These are phyloP conservation scores for Tragulus kanchil DNA, from an alignment of 2,113 vertebrate genomes.

Conservation along the genomic window DNA sequence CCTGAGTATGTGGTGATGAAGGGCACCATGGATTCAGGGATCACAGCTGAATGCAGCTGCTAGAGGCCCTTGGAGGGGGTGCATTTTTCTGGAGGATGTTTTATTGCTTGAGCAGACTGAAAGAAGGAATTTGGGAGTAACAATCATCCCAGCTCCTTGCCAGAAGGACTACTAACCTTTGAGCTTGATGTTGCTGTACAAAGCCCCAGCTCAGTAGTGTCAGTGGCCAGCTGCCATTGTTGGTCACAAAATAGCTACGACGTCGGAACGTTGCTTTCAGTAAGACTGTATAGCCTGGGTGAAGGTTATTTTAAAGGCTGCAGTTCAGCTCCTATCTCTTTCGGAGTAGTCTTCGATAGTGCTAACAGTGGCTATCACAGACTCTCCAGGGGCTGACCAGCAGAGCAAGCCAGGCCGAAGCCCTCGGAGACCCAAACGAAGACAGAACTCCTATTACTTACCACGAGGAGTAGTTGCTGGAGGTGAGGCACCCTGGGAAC, in stretches of 20 bases:
- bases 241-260: not conserved
- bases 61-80: not conserved
- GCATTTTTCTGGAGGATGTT: not conserved
- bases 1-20: not conserved
- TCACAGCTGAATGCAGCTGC: not conserved
- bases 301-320: conserved; percentile 21
- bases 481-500: not conserved
- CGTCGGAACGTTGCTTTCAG: not conserved
- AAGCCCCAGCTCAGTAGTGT: not conserved
- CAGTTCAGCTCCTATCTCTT: conserved; percentile 13
- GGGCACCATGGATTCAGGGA: not conserved
- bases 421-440: not conserved
- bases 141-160: not conserved
- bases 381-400: not conserved
- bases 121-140: not conserved
- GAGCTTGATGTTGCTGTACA: not conserved
- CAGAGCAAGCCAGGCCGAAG: not conserved
- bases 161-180: not conserved
- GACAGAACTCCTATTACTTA: not conserved
- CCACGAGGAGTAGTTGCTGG: not conserved
- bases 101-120: not conserved
- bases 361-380: not conserved
- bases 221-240: not conserved
- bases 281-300: not conserved
- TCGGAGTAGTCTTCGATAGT: not conserved